Percentiles rank a stretch among this genome's conserved stretches.
These are phyloP conservation scores for Parotocinclus haroldoi DNA, from an alignment of 2,797 vertebrate genomes.

Conservation along the genomic window DNA sequence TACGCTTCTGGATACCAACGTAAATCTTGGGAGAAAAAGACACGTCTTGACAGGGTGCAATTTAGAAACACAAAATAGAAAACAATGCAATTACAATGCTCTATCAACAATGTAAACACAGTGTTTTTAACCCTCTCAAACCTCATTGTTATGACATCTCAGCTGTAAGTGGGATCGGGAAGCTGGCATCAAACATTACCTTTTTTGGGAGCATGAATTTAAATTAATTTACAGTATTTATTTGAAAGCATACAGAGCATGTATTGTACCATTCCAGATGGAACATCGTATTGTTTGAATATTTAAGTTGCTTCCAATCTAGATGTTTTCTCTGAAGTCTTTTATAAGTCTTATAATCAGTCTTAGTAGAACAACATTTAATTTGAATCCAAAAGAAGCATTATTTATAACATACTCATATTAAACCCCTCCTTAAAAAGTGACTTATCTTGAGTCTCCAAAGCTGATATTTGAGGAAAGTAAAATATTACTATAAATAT, in stretches of 20 bases:
- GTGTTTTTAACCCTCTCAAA: not conserved
- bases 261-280: not conserved
- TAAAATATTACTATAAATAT: too few relatives aligned
- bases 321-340: too few relatives aligned
- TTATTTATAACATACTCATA: too few relatives aligned
- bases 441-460: too few relatives aligned
- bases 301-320: too few relatives aligned
- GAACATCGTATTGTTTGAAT: too few relatives aligned
- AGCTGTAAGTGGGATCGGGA: constrained; percentile 2
- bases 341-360: too few relatives aligned
- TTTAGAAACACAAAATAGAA: constrained; percentile 10
- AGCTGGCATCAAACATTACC: not conserved
- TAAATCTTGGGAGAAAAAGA: not conserved
- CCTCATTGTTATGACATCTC: constrained; percentile 6
- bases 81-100: constrained; percentile 4
- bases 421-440: too few relatives aligned
- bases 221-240: constrained; percentile 1
- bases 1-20: not conserved
- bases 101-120: not conserved
- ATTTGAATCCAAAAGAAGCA: too few relatives aligned
- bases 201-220: constrained; percentile 11
- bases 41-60: constrained; percentile 3
- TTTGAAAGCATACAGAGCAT: not conserved
- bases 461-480: too few relatives aligned
- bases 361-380: too few relatives aligned